Evolutionary conservation across 2,888 invertebrate genomes (phyloP), one percentile per base, ranked within the genome.

Genomic region (Leptura quadrifasciata): DNA sequence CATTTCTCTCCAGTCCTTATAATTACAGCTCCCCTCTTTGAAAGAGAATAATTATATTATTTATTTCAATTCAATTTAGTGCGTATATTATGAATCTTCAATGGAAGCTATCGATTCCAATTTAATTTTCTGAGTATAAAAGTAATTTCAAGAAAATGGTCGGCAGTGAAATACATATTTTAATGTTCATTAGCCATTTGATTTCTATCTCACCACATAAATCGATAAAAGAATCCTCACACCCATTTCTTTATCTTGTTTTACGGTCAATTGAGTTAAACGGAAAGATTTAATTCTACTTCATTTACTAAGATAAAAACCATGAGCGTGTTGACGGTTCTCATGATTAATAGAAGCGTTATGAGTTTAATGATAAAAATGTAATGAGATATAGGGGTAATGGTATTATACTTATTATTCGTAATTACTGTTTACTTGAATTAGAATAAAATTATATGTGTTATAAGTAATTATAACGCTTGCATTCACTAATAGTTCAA

Each of bases 221-320:
- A 68, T 72, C 74, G 68, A 77, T 75, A 71, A 72, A 18, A 72
- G 52, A 72, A 77, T 74, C 39, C 69, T 64, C 69, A 67, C 77
- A 71, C 74, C 72, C 65, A 72, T 77, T 72, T 72, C 72, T 77
- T 77, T 77, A 77, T 77, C 77, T 71, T 57, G 77, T 68, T 75
- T 75, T 71, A 74, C 77, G 77, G 75, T 77, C 77, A 77, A 75
- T 75, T 77, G 77, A 72, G 55, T 61, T 68, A 63, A 71, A 61
- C 47, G 72, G 68, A 71, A 70, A 58, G 75, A 52, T 71, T 75
- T 77, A 77, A 77, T 77, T 77, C 74, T 74, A 52, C 60, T 52
- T 72, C 72, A 72, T 75, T 77, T 68, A 75, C 55, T 60, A 47
- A 54, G 69, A 76, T 73, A 73, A 70, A 31, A 68, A 31, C 20